Evolutionary conservation across 2,888 invertebrate genomes (phyloP).

Genomic region (Oscheius sp.): DNA sequence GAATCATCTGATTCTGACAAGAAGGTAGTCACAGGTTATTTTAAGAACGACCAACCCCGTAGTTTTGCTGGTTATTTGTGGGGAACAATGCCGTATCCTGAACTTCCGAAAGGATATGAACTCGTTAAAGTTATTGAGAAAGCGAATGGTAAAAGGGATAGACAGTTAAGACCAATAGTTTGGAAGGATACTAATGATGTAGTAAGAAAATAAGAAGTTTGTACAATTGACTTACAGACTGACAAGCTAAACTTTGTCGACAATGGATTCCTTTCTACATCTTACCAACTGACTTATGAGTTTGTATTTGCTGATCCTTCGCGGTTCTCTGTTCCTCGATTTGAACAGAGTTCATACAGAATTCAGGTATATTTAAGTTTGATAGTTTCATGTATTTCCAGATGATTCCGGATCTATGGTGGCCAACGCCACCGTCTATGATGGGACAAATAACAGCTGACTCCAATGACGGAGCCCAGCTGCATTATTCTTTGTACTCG

Average conservation of each 20-base stretch:
- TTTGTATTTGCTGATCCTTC: slow-evolving; percentile 37
- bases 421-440: slow-evolving; percentile 6
- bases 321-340: slow-evolving; percentile 21
- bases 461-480: slow-evolving; percentile 29
- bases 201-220: not conserved
- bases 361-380: slow-evolving; percentile 31
- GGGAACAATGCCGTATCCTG: slow-evolving; percentile 41
- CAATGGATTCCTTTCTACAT: not conserved
- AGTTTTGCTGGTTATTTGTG: slow-evolving; percentile 45
- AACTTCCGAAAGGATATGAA: slow-evolving; percentile 29
- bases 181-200: slow-evolving; percentile 23
- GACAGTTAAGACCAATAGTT: slow-evolving; percentile 11
- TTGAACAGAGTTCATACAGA: slow-evolving; percentile 41
- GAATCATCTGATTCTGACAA: slow-evolving; percentile 21
- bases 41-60: slow-evolving; percentile 41
- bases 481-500: slow-evolving; percentile 40
- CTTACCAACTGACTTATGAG: slow-evolving; percentile 32
- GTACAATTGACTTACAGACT: not conserved
- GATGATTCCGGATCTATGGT: slow-evolving; percentile 26
- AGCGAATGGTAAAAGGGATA: slow-evolving; percentile 13
- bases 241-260: slow-evolving; percentile 25
- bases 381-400: not conserved
- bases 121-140: slow-evolving; percentile 35
- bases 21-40: slow-evolving; percentile 33
- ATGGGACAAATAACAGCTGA: slow-evolving; percentile 40